A percentile compares a stretch with the other conserved stretches of the same genome.
phyloP scores from a whole-genome alignment of 2,113 vertebrate genomes.

The Corydoras maculifer region DNA sequence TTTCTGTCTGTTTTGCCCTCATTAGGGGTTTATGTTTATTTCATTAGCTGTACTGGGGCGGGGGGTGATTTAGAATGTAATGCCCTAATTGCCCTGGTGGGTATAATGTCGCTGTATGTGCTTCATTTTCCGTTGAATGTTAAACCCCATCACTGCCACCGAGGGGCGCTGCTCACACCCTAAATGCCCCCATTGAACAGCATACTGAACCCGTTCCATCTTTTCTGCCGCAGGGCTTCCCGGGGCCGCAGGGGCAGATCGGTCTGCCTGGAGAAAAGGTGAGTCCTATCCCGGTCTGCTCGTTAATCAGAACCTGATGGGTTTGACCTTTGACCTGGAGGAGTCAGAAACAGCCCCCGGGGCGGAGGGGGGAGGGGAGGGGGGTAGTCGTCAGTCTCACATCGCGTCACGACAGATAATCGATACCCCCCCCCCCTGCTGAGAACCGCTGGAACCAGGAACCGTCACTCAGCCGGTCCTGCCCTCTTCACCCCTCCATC shows the following conservation, averaged over 20 bases:
- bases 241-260: constrained; percentile 80
- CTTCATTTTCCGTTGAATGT: too few species aligned
- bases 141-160: too few species aligned
- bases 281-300: constrained; percentile 39
- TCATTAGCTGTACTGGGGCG: too few species aligned
- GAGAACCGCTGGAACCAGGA: too few species aligned
- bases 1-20: too few species aligned
- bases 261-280: constrained; percentile 88
- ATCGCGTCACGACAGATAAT: constrained; percentile 54
- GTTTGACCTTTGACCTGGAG: constrained; percentile 45
- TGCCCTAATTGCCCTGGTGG: too few species aligned
- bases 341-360: constrained; percentile 42
- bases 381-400: constrained; percentile 37
- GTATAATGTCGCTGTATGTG: too few species aligned
- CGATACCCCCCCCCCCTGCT: constrained; percentile 39
- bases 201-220: neutral
- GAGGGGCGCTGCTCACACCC: too few species aligned
- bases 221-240: constrained; percentile 68
- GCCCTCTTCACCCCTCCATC: too few species aligned
- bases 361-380: constrained; percentile 8
- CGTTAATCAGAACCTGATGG: constrained; percentile 39
- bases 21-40: too few species aligned
- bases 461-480: too few species aligned
- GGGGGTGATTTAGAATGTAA: too few species aligned
- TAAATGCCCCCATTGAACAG: neutral